phyloP scores from a whole-genome alignment of 2,888 invertebrate species.

The Eupithecia subumbrata region DNA sequence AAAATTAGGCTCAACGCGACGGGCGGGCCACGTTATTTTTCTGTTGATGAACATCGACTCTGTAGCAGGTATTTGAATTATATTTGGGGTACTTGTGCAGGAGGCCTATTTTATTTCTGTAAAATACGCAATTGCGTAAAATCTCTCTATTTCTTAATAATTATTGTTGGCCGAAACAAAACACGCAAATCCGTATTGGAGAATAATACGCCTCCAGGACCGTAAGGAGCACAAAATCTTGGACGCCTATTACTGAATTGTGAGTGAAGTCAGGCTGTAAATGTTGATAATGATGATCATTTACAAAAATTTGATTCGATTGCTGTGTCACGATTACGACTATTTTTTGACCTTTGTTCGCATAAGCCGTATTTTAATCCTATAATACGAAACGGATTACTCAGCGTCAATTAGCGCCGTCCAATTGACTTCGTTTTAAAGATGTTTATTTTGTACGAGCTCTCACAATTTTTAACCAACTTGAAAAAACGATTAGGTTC shows the following conservation, averaged over 20 bases:
- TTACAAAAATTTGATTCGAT: too few species aligned
- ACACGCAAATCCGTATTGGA: too few species aligned
- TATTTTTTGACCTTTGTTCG: constrained; percentile 10
- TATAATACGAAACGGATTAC: constrained; percentile 15
- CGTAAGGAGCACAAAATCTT: too few species aligned
- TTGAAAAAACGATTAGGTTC: too few species aligned
- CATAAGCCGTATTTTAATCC: constrained; percentile 9
- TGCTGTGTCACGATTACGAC: background rate
- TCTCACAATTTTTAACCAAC: background rate
- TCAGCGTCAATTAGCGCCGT: background rate
- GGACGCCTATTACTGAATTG: too few species aligned
- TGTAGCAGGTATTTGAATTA: background rate
- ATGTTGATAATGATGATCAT: too few species aligned
- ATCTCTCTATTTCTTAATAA: too few species aligned
- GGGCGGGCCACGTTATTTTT: background rate
- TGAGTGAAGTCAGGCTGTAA: too few species aligned
- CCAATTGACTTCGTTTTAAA: constrained; percentile 5
- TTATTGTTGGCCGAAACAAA: too few species aligned
- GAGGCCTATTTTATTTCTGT: too few species aligned
- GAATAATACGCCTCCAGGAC: too few species aligned
- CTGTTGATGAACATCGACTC: background rate
- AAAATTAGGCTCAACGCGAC: constrained; percentile 5
- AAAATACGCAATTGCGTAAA: too few species aligned
- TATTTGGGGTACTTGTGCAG: background rate
- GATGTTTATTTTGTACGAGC: background rate